Percentiles rank a stretch among this genome's conserved stretches.
phyloP scores from a whole-genome alignment of 2,113 vertebrate species.

The Grus americana region DNA sequence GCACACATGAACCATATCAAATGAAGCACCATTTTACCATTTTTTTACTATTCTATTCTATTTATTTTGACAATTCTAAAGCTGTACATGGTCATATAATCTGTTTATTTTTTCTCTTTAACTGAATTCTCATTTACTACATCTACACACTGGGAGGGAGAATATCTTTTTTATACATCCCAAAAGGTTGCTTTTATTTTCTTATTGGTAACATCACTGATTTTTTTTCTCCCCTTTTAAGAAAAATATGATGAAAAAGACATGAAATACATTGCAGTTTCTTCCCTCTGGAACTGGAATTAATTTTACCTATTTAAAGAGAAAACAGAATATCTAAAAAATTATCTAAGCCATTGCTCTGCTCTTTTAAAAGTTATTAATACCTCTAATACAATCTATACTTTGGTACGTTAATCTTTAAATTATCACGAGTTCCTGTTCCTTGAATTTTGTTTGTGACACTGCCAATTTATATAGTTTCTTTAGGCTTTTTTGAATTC shows the following conservation, averaged over 20 bases:
- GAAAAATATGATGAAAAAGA: neutral
- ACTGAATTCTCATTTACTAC: neutral
- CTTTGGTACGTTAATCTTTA: neutral
- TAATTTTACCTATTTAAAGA: neutral
- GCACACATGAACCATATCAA: neutral
- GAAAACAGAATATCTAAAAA: neutral
- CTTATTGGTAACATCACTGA: neutral
- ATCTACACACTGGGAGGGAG: neutral
- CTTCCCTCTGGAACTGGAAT: neutral
- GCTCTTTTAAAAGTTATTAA: neutral
- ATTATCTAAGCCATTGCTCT: neutral
- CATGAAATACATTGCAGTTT: neutral
- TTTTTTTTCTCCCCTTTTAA: neutral
- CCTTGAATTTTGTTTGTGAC: neutral
- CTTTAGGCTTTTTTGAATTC: neutral
- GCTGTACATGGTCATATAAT: neutral
- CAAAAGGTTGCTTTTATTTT: neutral
- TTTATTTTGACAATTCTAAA: conserved; percentile 27
- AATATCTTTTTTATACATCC: neutral
- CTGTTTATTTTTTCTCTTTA: neutral
- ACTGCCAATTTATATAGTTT: neutral
- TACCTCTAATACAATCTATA: neutral
- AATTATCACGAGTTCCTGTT: neutral
- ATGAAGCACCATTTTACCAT: neutral
- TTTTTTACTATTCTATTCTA: neutral